A percentile compares a stretch with the other conserved stretches of the same genome.
Conservation (phyloP, 2,797 vertebrate genomes). For the Falco biarmicus region DNA sequence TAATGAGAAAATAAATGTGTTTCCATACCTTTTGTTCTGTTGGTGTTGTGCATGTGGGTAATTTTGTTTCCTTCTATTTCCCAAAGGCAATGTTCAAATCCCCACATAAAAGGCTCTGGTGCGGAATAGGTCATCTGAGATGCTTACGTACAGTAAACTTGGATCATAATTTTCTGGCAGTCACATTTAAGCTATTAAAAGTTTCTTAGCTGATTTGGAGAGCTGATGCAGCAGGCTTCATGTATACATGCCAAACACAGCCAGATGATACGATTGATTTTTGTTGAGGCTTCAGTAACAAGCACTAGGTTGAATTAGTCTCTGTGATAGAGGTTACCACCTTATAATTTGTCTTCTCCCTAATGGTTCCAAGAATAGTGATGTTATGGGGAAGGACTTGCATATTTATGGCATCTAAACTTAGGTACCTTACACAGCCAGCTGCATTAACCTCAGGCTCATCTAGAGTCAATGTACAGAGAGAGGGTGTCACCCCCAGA, state of each 20-base stretch:
- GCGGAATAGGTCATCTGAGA: neutral
- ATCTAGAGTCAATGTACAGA: fast-evolving
- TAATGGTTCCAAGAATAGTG: neutral
- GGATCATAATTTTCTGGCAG: neutral
- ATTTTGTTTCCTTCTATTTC: neutral
- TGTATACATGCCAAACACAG: neutral
- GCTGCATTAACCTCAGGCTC: neutral
- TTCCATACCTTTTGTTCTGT: neutral
- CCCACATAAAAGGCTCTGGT: neutral
- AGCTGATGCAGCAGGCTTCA: neutral
- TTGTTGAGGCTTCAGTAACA: neutral
- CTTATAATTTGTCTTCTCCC: neutral
- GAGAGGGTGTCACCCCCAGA: neutral
- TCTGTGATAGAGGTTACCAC: neutral
- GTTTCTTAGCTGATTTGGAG: neutral
- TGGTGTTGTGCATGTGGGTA: neutral
- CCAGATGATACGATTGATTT: neutral
- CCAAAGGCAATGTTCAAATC: neutral
- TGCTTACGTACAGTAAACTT: neutral
- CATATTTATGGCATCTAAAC: neutral
- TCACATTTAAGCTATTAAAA: neutral
- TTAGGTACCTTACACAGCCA: neutral
- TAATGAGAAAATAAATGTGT: neutral
- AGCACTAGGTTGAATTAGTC: neutral
- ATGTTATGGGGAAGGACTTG: neutral